Conservation (phyloP, 2,797 vertebrate genomes). For the Enteromius anoplus region DNA sequence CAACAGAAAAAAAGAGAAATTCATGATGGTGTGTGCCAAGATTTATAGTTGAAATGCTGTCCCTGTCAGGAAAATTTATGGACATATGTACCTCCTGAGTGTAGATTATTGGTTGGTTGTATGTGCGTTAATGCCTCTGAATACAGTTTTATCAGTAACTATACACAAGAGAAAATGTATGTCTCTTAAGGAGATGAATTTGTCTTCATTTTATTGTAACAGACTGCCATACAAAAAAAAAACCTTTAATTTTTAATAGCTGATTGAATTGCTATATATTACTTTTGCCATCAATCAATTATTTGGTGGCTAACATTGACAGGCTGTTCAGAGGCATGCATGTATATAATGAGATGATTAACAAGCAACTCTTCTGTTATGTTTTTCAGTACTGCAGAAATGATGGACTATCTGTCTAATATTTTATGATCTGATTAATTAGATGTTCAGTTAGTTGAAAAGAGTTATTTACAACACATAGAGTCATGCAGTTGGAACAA, state of each 20-base stretch:
- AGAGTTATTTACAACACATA: not conserved
- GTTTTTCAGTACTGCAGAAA: conserved; percentile 4
- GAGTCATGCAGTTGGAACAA: conserved; percentile 10
- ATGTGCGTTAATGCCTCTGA: conserved; percentile 11
- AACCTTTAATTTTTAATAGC: not conserved
- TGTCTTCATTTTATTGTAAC: not conserved
- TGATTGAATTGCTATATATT: conserved; percentile 15
- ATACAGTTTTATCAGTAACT: not conserved
- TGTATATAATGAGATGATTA: conserved; percentile 37
- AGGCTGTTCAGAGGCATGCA: conserved; percentile 27
- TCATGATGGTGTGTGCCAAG: conserved; percentile 9
- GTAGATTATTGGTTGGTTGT: not conserved
- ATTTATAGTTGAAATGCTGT: not conserved
- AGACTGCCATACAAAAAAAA: not conserved
- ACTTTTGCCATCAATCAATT: conserved; percentile 19
- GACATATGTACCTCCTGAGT: not conserved
- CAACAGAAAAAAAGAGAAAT: not conserved
- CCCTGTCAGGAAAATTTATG: not conserved
- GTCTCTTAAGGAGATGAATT: not conserved
- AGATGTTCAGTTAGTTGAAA: not conserved
- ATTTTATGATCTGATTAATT: conserved; percentile 30
- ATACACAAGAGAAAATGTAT: conserved; percentile 1
- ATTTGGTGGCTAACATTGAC: conserved; percentile 22
- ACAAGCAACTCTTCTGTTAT: not conserved
- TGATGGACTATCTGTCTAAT: conserved; percentile 19